Evolutionary conservation across 2,888 invertebrate genomes (phyloP).

Genomic region (Caenorhabditis drosophilae): DNA sequence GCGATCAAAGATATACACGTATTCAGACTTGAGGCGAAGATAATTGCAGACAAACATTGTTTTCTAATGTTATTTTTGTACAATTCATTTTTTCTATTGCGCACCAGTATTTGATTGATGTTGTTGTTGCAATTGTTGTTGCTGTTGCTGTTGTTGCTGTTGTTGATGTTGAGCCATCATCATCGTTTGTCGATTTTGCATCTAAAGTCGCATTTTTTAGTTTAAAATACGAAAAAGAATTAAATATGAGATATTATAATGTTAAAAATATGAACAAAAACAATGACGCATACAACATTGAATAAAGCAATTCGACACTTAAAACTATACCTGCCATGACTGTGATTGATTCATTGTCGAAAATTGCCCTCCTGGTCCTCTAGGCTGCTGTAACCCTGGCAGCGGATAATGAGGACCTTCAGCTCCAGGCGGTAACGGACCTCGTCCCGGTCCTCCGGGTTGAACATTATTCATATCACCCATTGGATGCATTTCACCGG

Average conservation of each 20-base stretch:
- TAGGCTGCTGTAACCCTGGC: conserved; percentile 23
- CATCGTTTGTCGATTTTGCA: conserved; percentile 25
- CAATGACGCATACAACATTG: neutral
- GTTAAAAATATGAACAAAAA: neutral
- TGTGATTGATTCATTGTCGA: neutral
- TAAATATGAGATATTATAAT: neutral
- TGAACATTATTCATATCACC: neutral
- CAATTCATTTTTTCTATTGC: too few species aligned
- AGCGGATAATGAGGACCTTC: conserved; percentile 18
- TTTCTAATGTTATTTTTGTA: too few species aligned
- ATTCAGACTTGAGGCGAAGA: neutral
- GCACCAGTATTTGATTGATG: conserved; percentile 30
- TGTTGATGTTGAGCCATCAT: conserved; percentile 28
- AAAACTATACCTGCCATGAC: neutral
- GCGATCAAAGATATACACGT: too few species aligned
- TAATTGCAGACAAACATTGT: too few species aligned
- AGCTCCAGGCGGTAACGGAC: neutral
- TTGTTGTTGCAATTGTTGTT: too few species aligned
- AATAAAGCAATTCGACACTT: neutral
- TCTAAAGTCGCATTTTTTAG: conserved; percentile 3
- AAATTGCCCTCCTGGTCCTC: neutral
- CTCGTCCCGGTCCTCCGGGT: neutral
- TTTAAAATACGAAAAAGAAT: neutral
- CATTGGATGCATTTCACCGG: neutral
- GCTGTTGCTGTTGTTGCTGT: conserved; percentile 20